Evolutionary conservation across 2,113 vertebrate genomes (phyloP).

Genomic region (Typhlomys cinereus): DNA sequence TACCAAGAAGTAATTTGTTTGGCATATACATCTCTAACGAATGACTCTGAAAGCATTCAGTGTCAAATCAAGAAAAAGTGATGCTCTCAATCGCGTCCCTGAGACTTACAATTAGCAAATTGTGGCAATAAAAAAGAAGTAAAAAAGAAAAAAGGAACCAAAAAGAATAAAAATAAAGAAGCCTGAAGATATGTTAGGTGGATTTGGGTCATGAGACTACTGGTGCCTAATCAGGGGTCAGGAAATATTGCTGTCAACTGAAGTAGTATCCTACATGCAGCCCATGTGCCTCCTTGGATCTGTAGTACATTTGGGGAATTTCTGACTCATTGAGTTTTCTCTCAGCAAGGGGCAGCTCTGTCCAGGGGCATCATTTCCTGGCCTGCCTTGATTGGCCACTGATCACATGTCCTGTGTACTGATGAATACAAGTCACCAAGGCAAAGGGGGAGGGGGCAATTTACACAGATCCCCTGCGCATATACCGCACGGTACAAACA

Average conservation of each 20-base stretch:
- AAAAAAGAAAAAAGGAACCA: too few species aligned
- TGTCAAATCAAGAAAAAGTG: background rate
- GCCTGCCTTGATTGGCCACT: background rate
- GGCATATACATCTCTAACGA: background rate
- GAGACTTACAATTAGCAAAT: background rate
- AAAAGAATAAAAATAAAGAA: too few species aligned
- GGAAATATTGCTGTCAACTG: too few species aligned
- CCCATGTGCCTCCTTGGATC: too few species aligned
- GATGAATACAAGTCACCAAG: background rate
- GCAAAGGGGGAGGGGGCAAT: background rate
- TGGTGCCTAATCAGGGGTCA: background rate
- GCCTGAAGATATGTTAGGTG: background rate
- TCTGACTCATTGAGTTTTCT: background rate
- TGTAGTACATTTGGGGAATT: background rate
- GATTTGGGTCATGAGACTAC: background rate
- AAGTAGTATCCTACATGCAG: background rate
- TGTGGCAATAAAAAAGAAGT: background rate
- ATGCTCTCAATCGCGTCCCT: background rate
- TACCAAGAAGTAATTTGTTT: constrained; percentile 3
- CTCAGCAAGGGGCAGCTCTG: background rate
- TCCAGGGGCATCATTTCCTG: background rate
- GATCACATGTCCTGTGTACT: background rate
- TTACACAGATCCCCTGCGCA: background rate
- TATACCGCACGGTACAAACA: background rate
- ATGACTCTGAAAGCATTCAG: background rate